Conservation (phyloP, 1,140 invertebrate species). For the Trichonephila clavata region DNA sequence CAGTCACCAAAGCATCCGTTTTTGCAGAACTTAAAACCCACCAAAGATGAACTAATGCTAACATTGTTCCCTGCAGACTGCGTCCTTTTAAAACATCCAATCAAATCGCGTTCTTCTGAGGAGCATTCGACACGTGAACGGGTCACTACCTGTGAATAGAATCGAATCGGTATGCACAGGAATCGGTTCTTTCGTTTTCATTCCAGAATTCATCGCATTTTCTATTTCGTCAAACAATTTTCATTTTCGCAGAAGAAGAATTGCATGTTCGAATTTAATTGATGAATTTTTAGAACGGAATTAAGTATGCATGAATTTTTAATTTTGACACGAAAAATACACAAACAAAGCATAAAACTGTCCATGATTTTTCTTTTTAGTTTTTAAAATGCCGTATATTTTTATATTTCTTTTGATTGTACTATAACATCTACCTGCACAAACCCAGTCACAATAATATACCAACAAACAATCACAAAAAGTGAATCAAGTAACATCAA, state of each 20-base stretch:
- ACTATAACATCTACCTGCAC: no score
- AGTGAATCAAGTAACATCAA: no score
- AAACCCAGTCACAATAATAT: no score
- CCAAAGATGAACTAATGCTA: not conserved
- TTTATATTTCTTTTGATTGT: no score
- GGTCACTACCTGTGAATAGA: not conserved
- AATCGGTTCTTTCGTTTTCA: not conserved
- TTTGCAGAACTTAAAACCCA: not conserved
- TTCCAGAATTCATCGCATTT: not conserved
- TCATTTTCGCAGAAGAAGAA: not conserved
- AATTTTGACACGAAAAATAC: no score
- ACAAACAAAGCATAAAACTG: no score
- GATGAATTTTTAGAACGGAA: not conserved
- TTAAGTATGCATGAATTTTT: no score
- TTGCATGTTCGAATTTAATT: not conserved
- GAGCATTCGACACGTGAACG: conserved; percentile 33
- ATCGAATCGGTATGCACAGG: not conserved
- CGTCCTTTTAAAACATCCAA: not conserved
- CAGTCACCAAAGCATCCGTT: not conserved
- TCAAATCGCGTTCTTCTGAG: not conserved
- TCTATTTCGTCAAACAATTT: not conserved
- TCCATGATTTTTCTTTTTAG: no score
- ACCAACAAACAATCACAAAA: no score
- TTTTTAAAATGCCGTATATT: no score
- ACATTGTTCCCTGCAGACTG: not conserved